Conservation (phyloP, 2,113 vertebrate genomes). For the Glaucomys volans region DNA sequence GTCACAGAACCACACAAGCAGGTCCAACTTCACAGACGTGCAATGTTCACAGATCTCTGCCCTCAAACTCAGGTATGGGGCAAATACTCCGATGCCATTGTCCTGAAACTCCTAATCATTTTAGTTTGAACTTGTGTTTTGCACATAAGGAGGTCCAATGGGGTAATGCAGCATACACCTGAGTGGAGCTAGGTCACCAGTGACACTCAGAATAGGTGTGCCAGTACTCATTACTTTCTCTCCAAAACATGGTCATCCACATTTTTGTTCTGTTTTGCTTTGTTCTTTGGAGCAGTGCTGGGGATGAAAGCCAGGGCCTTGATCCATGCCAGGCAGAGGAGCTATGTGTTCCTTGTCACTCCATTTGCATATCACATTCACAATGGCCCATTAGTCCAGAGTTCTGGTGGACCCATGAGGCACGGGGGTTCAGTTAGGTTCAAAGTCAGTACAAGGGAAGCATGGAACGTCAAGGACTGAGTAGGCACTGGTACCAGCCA, state of each 20-base stretch:
- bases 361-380: no score
- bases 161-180: accelerated
- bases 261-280: no score
- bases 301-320: no score
- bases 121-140: background rate
- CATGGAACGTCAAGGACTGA: background rate
- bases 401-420: background rate
- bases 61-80: background rate
- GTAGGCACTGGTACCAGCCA: background rate
- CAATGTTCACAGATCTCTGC: background rate
- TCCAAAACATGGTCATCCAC: no score
- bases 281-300: no score
- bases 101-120: background rate
- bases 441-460: background rate
- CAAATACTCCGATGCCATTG: background rate
- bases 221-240: no score
- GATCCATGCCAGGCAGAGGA: background rate
- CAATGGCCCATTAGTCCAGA: background rate
- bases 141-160: background rate
- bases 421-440: background rate
- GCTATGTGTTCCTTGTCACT: background rate
- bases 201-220: no score
- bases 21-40: background rate
- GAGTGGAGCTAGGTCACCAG: no score
- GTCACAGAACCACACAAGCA: background rate